Conservation (phyloP, 2,113 vertebrate genomes). For the Ranitomeya imitator region DNA sequence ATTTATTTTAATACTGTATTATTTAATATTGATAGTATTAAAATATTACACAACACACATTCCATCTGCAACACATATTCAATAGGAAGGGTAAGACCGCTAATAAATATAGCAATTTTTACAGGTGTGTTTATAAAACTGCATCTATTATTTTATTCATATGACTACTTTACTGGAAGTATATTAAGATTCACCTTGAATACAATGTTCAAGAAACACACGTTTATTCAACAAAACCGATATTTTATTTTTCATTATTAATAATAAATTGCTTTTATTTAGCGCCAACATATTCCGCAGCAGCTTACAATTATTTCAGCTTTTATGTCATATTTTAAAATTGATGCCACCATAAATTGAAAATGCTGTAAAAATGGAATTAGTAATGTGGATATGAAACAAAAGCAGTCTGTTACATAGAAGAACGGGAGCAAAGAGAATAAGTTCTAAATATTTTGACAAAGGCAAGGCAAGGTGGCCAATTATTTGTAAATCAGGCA, state of each 20-base stretch:
- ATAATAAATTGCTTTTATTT: no score
- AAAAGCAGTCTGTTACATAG: neutral
- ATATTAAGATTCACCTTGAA: neutral
- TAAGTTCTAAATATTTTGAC: neutral
- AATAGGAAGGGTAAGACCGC: neutral
- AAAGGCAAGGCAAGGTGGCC: neutral
- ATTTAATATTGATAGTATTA: neutral
- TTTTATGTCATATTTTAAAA: neutral
- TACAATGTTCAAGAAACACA: neutral
- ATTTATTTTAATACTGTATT: neutral
- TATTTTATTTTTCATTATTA: neutral
- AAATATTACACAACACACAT: neutral
- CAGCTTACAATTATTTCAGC: no score
- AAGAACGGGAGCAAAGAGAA: neutral
- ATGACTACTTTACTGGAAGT: neutral
- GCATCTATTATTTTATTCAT: no score
- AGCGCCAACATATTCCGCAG: no score
- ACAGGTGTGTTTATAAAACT: neutral
- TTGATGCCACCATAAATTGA: neutral
- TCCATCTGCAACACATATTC: neutral
- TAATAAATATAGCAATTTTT: neutral
- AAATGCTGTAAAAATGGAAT: neutral
- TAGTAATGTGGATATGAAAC: neutral
- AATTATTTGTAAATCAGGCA: neutral
- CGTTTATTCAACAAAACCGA: neutral